Base-by-base conservation (phyloP, 64 coral and sea anemone genomes). In the Actinia equina region DNA sequence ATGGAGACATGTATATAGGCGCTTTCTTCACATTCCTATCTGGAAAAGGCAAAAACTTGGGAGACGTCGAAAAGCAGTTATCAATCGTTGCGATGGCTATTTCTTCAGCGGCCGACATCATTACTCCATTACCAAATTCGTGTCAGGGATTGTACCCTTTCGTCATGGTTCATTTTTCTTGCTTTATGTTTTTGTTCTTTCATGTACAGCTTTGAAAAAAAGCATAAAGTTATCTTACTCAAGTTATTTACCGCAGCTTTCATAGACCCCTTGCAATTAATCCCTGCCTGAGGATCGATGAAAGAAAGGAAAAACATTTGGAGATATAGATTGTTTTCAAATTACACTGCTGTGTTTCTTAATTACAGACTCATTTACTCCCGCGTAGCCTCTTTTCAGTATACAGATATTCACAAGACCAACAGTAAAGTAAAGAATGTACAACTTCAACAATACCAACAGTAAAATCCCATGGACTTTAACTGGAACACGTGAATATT, bases 41-140 rank as follows among this genome's bases (percentile, higher is more conserved):
- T 20, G 89, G n/a, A 65, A 64, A 56, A 17, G 17, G 58, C 6
- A 91, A 76, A 8, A 80, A 87, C 52, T 26, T 71, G 6, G 58
- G 20, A 6, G 78, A 87, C 83, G 77, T 87, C 7, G 43, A 92
- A 23, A 43, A 71, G 63, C 90, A 92, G 62, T 52, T 92, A 22
- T 92, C 90, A 2, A 19, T 87, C 43, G 90, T 92, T 13, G 79
- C 85, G 13, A 54, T 82, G 74, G 90, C 90, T 44, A 43, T 92
- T 43, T 58, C 80, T 19, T 82, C 90, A 30, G 90, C 90, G 14
- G 78, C 90, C 12, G 90, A 92, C 44, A 82, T 92, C 30, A 51
- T 92, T 4, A 87, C 51, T 16, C 90, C 90, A 19, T 59, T 85
- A 18, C 19, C 19, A 45, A 74, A 11, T 26, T 37, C 25, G 9